Evolutionary conservation across 2,113 vertebrate species (phyloP).

Genomic region (Pyrgilauda ruficollis): DNA sequence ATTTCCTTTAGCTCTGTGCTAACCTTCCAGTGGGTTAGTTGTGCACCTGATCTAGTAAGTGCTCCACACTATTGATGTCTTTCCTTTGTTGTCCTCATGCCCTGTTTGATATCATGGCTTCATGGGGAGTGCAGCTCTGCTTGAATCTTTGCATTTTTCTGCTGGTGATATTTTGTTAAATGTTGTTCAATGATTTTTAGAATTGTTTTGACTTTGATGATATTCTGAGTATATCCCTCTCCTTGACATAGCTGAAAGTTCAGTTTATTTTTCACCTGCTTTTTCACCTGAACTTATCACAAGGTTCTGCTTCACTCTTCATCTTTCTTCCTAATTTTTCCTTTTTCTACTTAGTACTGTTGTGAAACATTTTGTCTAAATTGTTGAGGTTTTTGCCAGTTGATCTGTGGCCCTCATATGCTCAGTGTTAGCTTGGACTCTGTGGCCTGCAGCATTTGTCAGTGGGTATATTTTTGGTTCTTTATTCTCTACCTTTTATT

Average conservation of each 20-base stretch:
- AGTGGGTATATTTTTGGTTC: neutral
- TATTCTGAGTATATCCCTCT: neutral
- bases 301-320: neutral
- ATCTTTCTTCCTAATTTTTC: neutral
- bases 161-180: conserved; percentile 22
- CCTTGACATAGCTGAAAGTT: neutral
- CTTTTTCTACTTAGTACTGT: neutral
- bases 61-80: neutral
- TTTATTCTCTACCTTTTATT: neutral
- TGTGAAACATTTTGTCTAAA: neutral
- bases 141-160: conserved; percentile 25
- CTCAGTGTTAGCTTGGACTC: neutral
- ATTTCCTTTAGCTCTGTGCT: neutral
- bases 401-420: neutral
- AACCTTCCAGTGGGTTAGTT: neutral
- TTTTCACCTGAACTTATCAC: neutral
- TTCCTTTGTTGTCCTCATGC: neutral
- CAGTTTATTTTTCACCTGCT: neutral
- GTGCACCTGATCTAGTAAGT: neutral
- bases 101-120: neutral
- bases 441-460: neutral
- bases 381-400: neutral
- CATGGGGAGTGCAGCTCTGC: neutral
- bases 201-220: conserved; percentile 17
- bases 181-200: neutral